Evolutionary conservation across 64 coral and sea anemone species (phyloP).

Genomic region (Actinia equina): DNA sequence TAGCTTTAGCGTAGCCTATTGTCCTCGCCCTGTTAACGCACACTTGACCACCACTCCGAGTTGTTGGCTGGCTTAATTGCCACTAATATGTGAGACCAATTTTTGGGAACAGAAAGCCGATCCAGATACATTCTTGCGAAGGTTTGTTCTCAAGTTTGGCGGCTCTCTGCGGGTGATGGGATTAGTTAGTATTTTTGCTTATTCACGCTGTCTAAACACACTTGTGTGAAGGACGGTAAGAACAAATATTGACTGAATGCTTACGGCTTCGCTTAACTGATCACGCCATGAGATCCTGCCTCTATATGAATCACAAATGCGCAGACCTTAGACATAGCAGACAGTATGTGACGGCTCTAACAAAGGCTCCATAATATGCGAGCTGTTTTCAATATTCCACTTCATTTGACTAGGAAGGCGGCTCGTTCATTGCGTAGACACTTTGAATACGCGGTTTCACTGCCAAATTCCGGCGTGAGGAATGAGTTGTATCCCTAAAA

Average conservation of each 20-base stretch:
- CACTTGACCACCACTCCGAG: neutral
- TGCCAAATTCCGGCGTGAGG: slow-evolving; percentile 27
- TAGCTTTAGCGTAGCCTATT: neutral
- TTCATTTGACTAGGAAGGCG: slow-evolving; percentile 15
- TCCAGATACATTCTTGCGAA: neutral
- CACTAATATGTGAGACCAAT: neutral
- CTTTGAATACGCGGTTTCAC: slow-evolving; percentile 28
- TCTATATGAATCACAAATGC: slow-evolving; percentile 27
- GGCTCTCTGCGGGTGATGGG: neutral
- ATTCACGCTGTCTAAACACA: slow-evolving; percentile 14
- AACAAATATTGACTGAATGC: slow-evolving; percentile 32
- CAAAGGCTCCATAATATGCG: slow-evolving; percentile 27
- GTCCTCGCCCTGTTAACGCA: neutral
- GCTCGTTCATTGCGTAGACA: slow-evolving; percentile 6
- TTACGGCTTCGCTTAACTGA: slow-evolving; percentile 7
- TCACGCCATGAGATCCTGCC: slow-evolving; percentile 13
- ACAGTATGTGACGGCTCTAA: slow-evolving; percentile 15
- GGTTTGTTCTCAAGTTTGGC: neutral
- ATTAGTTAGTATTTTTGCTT: slow-evolving; percentile 20
- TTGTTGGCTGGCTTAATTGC: neutral
- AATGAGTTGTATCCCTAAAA: slow-evolving; percentile 14
- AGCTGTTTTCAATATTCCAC: slow-evolving; percentile 19
- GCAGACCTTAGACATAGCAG: slow-evolving; percentile 20
- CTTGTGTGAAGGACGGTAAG: neutral
- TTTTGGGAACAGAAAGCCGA: neutral